Base-by-base conservation (phyloP, 2,113 vertebrate species). In the Plectropomus leopardus region DNA sequence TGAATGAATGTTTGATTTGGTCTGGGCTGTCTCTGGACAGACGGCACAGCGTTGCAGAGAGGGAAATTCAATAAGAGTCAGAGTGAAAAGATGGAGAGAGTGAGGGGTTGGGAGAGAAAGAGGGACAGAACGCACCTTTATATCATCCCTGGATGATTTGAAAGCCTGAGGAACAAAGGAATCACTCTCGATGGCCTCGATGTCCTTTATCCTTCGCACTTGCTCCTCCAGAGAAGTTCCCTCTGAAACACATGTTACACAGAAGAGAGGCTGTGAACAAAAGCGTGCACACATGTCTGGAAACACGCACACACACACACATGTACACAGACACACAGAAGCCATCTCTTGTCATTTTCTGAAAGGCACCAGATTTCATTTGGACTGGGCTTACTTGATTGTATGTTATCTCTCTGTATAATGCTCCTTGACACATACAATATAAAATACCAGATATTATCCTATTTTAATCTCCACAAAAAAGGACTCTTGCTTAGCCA, bases 101-200 rank as follows among this genome's bases (percentile, higher is more conserved):
- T 85, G 84, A 89, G 84, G 81, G 79, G 72, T 45, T 64, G 51
- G 69, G 67, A 83, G 78, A 79, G 82, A 84, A 81, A 79, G 71
- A 84, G 86, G 82, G 90, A 87, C 86, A 85, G 71, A 90, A 89
- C 83, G 93, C 96, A 99, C 98, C 96, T 98, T 98, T 93, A 95
- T 95, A 83, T 95, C 83, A 85, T 98, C 98, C 87, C 98, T 96
- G 92, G 95, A 97, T 58, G 98, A 99, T 95, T 97, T 96, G 96
- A 99, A 99, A 88, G 92, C 94, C 94, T 98, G 98, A 32, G 97
- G 96, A 95, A 99, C 90, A 96, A 99, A 99, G 91, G 96, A 96
- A 94, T 99, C 97, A 73, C 96, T 97, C 90, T 99, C 98, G 93
- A 99, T 99, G 89, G 97, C 97, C 92, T 99, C 98, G 70, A 99